phyloP scores from a whole-genome alignment of 2,888 invertebrate species.

The Mythimna vitellina region DNA sequence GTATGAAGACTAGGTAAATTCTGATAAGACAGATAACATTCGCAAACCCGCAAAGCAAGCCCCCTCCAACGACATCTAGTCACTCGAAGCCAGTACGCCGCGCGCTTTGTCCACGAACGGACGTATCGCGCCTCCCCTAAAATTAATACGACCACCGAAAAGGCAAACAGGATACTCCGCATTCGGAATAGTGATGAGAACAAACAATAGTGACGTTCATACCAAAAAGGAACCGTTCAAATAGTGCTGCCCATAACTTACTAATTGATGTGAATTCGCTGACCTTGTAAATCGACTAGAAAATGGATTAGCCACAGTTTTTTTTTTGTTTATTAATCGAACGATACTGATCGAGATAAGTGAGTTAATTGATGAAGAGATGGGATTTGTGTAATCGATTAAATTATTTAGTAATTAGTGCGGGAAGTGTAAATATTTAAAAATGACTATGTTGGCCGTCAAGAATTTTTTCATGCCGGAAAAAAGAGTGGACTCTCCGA shows the following conservation, averaged over 20 bases:
- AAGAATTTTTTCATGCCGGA: slow-evolving; percentile 94
- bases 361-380: slow-evolving; percentile 58
- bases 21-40: slow-evolving; percentile 76
- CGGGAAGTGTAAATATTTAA: slow-evolving; percentile 47
- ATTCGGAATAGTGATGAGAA: slow-evolving; percentile 72
- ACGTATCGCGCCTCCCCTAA: slow-evolving; percentile 53
- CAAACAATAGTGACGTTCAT: slow-evolving; percentile 71
- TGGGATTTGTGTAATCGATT: slow-evolving; percentile 59
- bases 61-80: slow-evolving; percentile 53
- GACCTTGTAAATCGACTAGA: slow-evolving; percentile 64
- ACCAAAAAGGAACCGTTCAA: slow-evolving; percentile 63
- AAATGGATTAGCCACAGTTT: slow-evolving; percentile 60
- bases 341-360: slow-evolving; percentile 59
- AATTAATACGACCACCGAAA: slow-evolving; percentile 57
- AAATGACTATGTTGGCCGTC: slow-evolving; percentile 92
- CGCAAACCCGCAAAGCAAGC: slow-evolving; percentile 59
- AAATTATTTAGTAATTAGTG: slow-evolving; percentile 40
- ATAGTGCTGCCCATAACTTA: slow-evolving; percentile 54
- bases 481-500: slow-evolving; percentile 90
- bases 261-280: slow-evolving; percentile 52
- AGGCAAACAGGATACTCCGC: slow-evolving; percentile 64
- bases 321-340: slow-evolving; percentile 57
- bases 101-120: slow-evolving; percentile 53
- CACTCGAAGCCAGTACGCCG: slow-evolving; percentile 62
- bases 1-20: slow-evolving; percentile 70